Evolutionary conservation across 2,797 vertebrate genomes (phyloP).

Genomic region (Borostomias antarcticus): DNA sequence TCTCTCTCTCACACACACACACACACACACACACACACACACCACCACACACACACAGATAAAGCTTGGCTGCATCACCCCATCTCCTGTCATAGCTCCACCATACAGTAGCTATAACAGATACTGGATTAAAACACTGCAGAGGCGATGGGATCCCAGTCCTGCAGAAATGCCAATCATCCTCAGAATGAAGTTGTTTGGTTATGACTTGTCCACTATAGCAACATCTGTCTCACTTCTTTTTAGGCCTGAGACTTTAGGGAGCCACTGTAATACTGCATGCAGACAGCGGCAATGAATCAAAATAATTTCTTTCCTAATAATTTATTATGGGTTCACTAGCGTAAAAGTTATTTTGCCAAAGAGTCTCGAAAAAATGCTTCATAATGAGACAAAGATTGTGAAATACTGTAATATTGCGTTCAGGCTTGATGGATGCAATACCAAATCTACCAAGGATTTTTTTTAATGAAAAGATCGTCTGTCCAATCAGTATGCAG

Average conservation of each 20-base stretch:
- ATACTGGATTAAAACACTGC: conserved; percentile 40
- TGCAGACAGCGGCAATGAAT: background rate
- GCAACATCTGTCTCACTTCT: background rate
- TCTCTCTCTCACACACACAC: conserved; percentile 17
- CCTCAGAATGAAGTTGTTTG: background rate
- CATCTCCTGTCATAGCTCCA: conserved; percentile 39
- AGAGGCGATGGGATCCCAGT: conserved; percentile 39
- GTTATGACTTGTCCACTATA: background rate
- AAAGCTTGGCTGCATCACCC: conserved; percentile 39
- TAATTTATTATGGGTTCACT: background rate
- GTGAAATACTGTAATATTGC: background rate
- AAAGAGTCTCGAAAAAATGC: background rate
- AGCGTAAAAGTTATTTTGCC: background rate
- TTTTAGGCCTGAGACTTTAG: background rate
- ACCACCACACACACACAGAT: conserved; percentile 23
- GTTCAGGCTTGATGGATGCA: background rate
- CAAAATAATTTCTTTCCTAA: background rate
- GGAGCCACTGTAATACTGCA: too few species aligned
- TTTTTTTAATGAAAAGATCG: too few species aligned
- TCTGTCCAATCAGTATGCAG: background rate
- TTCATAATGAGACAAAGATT: background rate
- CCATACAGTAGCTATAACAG: conserved; percentile 46
- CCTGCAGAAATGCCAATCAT: conserved; percentile 13
- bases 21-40: conserved; percentile 32
- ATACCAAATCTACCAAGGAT: too few species aligned